Base-by-base conservation (phyloP, 2,888 invertebrate species). In the Drosophila buzzatii region DNA sequence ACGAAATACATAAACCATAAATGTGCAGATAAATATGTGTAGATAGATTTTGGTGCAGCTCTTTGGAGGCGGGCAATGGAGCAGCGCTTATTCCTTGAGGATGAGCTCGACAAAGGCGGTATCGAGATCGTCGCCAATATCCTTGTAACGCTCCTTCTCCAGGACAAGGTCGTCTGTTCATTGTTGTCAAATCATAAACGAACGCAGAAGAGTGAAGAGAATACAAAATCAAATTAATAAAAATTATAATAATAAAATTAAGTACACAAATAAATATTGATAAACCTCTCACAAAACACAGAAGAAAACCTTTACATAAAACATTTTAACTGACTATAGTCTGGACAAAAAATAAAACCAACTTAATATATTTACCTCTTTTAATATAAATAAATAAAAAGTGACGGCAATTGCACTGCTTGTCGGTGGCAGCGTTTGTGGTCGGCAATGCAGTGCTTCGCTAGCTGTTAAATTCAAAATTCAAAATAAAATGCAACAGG, bases 121-220 rank as follows among this genome's bases (percentile, higher is more conserved):
- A 95, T 99, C 99, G 96, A 99, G 96, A 94, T 99, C 99, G 96
- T 99, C 99, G 95, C 99, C 99, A 95, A 99, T 99, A 95, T 97
- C 97, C 96, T 99, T 99, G 98, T 99, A 99, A 94, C 98, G 98
- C 95, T 99, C 99, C 96, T 99, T 99, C 94, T 98, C 98, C 94
- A 97, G 96, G 92, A 98, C 97, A 93, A 98, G 96, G 94, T 98
- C 98, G 96, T 98, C 98, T 98, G 79, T 70, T 64, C 14, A 49
- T 45, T 23, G 63, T 64, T 39, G 49, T 51, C 45, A 86, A 86
- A 84, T 73, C 58, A 82, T 71, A 78, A 76, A 39, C 61, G 56
- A 84, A 70, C 53, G 57, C 70, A 71, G 20, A 14, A 66, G 37
- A 66, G 52, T 47, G 68, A 59, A 81, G 42, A 65, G 45, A 66